phyloP scores from a whole-genome alignment of 2,888 invertebrate genomes.

The Eudemis profundana region DNA sequence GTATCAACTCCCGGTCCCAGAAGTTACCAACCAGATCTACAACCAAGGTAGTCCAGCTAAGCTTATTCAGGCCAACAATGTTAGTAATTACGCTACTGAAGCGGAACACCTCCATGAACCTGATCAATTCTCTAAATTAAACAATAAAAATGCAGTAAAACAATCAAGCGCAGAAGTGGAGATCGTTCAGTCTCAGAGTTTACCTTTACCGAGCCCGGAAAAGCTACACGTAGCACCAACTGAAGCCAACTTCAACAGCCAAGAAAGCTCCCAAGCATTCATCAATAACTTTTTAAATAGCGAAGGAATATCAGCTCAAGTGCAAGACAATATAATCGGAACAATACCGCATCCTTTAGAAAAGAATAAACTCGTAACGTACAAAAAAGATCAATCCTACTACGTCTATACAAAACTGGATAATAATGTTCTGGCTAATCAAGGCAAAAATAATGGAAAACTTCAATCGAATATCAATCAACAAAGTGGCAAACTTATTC shows the following conservation, averaged over 20 bases:
- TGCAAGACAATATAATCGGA: conserved; percentile 75
- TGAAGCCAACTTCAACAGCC: conserved; percentile 59
- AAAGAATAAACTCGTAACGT: conserved; percentile 71
- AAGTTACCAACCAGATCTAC: conserved; percentile 72
- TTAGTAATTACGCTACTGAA: conserved; percentile 51
- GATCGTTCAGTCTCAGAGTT: conserved; percentile 65
- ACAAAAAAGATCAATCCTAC: conserved; percentile 77
- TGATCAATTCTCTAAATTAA: conserved; percentile 50
- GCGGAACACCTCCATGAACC: conserved; percentile 48
- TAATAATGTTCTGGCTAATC: conserved; percentile 53
- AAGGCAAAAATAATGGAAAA: conserved; percentile 48
- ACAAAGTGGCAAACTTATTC: conserved; percentile 52
- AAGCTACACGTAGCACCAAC: conserved; percentile 62
- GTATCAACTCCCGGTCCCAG: conserved; percentile 76
- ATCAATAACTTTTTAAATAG: conserved; percentile 61
- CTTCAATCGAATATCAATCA: conserved; percentile 47
- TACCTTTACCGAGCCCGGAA: conserved; percentile 53
- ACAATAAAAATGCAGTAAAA: conserved; percentile 49
- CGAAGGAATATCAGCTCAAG: conserved; percentile 73
- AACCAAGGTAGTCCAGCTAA: conserved; percentile 63
- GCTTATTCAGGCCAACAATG: conserved; percentile 50
- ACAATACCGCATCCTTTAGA: conserved; percentile 74
- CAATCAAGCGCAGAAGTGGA: conserved; percentile 62
- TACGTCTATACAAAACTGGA: conserved; percentile 71
- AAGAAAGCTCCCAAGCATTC: conserved; percentile 55